Evolutionary conservation across 2,888 invertebrate species (phyloP).

Genomic region (Antitype chi): DNA sequence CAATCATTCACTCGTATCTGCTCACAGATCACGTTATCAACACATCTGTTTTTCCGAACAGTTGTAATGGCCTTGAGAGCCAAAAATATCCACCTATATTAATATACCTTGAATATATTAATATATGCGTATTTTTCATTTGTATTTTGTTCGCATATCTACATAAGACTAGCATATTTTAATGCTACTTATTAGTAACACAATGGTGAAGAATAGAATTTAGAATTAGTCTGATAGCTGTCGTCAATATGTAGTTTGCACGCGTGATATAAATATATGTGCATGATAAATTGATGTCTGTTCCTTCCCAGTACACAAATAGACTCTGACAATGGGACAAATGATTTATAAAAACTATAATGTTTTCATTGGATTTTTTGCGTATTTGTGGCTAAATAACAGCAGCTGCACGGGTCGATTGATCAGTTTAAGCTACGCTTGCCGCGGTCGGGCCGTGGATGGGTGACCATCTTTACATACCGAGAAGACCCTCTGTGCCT

Average conservation of each 20-base stretch:
- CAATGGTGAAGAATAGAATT: background rate
- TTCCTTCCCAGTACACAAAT: background rate
- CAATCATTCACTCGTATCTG: background rate
- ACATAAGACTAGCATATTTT: background rate
- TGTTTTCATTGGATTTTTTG: too few relatives aligned
- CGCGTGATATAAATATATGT: too few relatives aligned
- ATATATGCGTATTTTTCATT: background rate
- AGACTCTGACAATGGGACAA: background rate
- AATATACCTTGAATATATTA: background rate
- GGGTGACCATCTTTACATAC: too few relatives aligned
- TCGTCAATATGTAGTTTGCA: background rate
- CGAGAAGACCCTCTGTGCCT: too few relatives aligned
- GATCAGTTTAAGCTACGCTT: too few relatives aligned
- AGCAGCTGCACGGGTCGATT: too few relatives aligned
- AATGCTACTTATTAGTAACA: background rate
- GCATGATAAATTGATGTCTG: background rate
- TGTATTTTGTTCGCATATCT: background rate
- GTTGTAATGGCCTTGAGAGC: slow-evolving; percentile 14
- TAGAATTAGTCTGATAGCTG: background rate
- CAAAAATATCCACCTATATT: background rate
- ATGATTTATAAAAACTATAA: background rate
- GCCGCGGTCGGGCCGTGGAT: too few relatives aligned
- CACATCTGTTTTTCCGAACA: slow-evolving; percentile 16
- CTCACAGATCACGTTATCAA: background rate
- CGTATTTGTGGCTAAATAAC: too few relatives aligned